phyloP scores from a whole-genome alignment of 1,140 invertebrate genomes.

The Hydropsyche tenuis region DNA sequence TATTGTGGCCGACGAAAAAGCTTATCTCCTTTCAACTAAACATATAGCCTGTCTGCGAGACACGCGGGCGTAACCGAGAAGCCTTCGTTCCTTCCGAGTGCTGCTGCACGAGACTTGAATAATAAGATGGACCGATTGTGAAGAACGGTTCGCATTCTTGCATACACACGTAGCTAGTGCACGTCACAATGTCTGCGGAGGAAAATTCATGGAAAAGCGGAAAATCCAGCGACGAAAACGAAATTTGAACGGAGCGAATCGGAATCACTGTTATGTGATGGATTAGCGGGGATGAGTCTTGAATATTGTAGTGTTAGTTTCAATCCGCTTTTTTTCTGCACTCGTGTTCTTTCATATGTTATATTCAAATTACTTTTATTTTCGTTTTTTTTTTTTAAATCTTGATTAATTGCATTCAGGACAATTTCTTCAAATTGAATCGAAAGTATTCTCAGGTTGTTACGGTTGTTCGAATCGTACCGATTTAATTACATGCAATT shows the following conservation, averaged over 20 bases:
- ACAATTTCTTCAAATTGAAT: no score
- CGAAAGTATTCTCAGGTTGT: no score
- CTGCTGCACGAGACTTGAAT: conserved; percentile 7
- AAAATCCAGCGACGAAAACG: not conserved
- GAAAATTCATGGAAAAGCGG: conserved; percentile 5
- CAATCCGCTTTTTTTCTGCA: no score
- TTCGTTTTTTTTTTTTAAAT: no score
- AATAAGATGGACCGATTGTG: conserved; percentile 14
- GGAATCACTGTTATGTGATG: not conserved
- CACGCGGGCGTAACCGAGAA: conserved; percentile 3
- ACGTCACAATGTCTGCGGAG: not conserved
- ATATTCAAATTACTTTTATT: no score
- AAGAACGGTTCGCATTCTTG: not conserved
- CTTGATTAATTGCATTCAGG: no score
- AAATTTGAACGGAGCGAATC: not conserved
- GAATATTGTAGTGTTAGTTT: no score
- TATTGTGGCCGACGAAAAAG: conserved; percentile 16
- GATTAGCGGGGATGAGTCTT: not conserved
- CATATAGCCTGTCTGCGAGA: conserved; percentile 12
- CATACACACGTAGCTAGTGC: not conserved
- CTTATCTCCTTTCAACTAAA: conserved; percentile 12
- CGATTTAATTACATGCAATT: not conserved
- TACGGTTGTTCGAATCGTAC: not conserved
- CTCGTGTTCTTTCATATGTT: no score
- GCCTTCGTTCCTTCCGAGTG: not conserved